Conservation (phyloP, 2,888 invertebrate genomes). For the Neria commutata region DNA sequence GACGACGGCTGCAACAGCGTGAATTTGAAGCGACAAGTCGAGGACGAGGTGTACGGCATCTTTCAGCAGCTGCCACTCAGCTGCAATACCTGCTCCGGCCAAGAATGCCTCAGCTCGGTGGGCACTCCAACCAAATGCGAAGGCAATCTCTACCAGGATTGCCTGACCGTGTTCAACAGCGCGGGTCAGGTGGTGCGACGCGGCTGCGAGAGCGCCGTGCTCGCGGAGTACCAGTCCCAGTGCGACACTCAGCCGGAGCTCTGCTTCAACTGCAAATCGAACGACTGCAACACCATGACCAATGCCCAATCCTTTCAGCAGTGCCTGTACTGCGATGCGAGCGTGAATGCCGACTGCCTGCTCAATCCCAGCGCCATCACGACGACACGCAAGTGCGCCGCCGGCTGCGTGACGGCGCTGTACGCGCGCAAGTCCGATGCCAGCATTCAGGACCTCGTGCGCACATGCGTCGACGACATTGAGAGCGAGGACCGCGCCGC, state of each 20-base stretch:
- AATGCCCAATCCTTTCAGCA: conserved; percentile 18
- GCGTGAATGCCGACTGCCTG: conserved; percentile 31
- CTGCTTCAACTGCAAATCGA: conserved; percentile 41
- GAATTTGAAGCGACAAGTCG: conserved; percentile 30
- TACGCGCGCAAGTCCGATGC: conserved; percentile 31
- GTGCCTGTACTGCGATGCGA: conserved; percentile 37
- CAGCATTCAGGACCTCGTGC: conserved; percentile 30
- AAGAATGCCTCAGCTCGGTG: conserved; percentile 15
- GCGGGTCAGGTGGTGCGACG: conserved; percentile 30
- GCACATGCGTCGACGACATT: conserved; percentile 41
- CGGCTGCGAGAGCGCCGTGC: conserved; percentile 34
- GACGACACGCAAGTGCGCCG: conserved; percentile 31
- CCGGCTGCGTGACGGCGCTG: conserved; percentile 37
- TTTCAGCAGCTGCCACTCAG: conserved; percentile 40
- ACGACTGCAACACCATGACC: conserved; percentile 36
- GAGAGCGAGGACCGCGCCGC: conserved; percentile 31
- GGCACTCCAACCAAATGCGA: conserved; percentile 29
- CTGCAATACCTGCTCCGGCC: conserved; percentile 35
- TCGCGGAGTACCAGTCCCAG: conserved; percentile 16
- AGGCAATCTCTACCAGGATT: conserved; percentile 34
- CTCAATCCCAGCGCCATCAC: conserved; percentile 19
- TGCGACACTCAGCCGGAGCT: conserved; percentile 32
- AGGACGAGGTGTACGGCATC: conserved; percentile 31
- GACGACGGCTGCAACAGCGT: conserved; percentile 33
- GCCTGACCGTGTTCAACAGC: conserved; percentile 34